Percentiles rank a stretch among this genome's conserved stretches.
Evolutionary conservation across 2,888 invertebrate genomes (phyloP).

Genomic region (Tigriopus californicus): DNA sequence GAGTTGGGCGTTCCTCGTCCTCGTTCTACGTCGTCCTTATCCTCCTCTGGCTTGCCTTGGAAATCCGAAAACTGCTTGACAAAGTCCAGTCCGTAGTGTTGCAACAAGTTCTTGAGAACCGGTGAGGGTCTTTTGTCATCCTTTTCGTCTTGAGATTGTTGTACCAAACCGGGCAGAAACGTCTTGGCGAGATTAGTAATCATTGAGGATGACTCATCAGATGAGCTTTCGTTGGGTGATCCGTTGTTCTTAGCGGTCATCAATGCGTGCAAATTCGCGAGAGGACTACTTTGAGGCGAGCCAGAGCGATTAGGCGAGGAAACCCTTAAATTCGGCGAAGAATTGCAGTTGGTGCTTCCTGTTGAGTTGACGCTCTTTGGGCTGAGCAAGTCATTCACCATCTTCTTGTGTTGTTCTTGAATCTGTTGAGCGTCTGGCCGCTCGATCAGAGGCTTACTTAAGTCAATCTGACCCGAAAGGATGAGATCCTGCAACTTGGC

Average conservation of each 20-base stretch:
- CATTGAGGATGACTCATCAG: background rate
- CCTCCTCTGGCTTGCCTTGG: slow-evolving; percentile 36
- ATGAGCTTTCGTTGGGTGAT: background rate
- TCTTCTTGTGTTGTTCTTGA: slow-evolving; percentile 8
- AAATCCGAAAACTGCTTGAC: slow-evolving; percentile 93
- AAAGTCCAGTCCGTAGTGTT: slow-evolving; percentile 84
- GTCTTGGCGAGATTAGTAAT: background rate
- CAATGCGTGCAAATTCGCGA: background rate
- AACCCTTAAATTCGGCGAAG: slow-evolving; percentile 7
- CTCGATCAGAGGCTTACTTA: slow-evolving; percentile 67
- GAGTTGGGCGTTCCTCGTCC: background rate
- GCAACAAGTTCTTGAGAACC: slow-evolving; percentile 74
- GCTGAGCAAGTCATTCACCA: slow-evolving; percentile 5
- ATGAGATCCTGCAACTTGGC: slow-evolving; percentile 68
- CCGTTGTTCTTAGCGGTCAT: background rate
- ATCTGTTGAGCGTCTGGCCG: slow-evolving; percentile 39
- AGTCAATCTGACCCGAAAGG: slow-evolving; percentile 65
- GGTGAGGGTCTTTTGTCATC: slow-evolving; percentile 49
- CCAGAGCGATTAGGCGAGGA: background rate
- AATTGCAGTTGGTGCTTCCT: slow-evolving; percentile 6
- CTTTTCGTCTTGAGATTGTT: background rate
- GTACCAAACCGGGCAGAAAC: background rate
- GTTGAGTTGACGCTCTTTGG: slow-evolving; percentile 13
- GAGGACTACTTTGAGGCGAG: slow-evolving; percentile 9
- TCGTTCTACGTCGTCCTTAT: background rate